Evolutionary conservation across 2,888 invertebrate species (phyloP), one percentile per base, ranked within the genome.

Genomic region (Melieria omissa): DNA sequence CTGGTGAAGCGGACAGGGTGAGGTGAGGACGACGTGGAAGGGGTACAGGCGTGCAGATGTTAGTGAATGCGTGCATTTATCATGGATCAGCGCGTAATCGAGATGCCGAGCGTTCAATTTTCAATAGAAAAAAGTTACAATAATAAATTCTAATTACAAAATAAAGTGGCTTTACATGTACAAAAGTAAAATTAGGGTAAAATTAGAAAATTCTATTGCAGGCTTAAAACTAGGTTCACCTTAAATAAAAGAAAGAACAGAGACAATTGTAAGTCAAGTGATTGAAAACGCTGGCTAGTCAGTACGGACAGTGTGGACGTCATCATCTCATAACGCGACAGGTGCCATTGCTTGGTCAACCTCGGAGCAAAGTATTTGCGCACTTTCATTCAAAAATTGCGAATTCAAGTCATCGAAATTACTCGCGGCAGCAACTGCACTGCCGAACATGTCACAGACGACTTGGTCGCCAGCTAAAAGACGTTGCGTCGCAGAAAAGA

Each of bases 151-250:
- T 61, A 60, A 60, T 52, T 67, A 67, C 42, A 61, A 67, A 67
- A 67, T 67, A 58, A 67, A 67, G 60, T 52, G 61, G 42, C 42
- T 52, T 66, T 60, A 42, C 60, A 42, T 58, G 12, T 49, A 12
- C 12, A 49, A 49, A 49, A 49, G 9, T 49, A 49, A 10, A 49
- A 9, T 49, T 49, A 49, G 10, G 12, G 42, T 49, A 60, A 69
- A 63, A 52, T 69, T 69, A 69, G 42, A 57, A 55, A 55, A 29
- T 69, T 69, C 69, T 69, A 69, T 54, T 69, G 45, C 69, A 69
- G 63, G 55, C 69, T 69, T 69, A 69, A 63, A 55, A 69, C 61
- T 67, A 67, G 42, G 49, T 60, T 67, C 42, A 60, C 14, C 60
- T 60, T 58, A 60, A 67, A 60, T 57, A 41, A 44, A 49, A 60